phyloP scores from a whole-genome alignment of 2,113 vertebrate genomes.

The Rhinogobius similis region DNA sequence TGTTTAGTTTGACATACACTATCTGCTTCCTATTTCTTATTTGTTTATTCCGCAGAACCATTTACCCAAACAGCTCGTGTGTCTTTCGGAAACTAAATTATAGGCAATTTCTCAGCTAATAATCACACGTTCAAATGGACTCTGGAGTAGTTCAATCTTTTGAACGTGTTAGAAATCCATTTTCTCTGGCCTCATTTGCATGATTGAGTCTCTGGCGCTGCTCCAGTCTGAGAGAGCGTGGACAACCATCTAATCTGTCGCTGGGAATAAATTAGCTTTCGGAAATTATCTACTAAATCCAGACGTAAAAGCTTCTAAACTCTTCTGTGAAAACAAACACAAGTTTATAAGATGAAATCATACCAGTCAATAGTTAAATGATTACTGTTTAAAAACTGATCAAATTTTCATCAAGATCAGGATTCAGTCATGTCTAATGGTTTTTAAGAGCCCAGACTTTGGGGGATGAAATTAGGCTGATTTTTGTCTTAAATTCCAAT shows the following conservation, averaged over 20 bases:
- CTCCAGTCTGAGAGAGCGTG: not conserved
- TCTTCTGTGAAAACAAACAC: not conserved
- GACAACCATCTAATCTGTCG: not conserved
- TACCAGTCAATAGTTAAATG: too few relatives aligned
- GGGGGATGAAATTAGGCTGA: too few relatives aligned
- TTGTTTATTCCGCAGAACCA: not conserved
- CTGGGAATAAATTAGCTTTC: not conserved
- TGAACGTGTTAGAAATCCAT: slow-evolving; percentile 1
- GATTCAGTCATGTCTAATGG: too few relatives aligned
- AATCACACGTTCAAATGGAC: not conserved
- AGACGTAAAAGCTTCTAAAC: not conserved
- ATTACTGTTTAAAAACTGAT: too few relatives aligned
- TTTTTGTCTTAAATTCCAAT: too few relatives aligned
- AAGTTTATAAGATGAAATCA: not conserved
- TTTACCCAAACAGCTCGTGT: not conserved
- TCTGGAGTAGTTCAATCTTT: not conserved
- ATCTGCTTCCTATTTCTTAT: not conserved
- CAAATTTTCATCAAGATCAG: too few relatives aligned
- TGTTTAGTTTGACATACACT: too few relatives aligned
- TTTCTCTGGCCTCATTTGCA: slow-evolving; percentile 1
- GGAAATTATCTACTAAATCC: not conserved
- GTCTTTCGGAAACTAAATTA: not conserved
- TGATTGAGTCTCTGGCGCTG: not conserved
- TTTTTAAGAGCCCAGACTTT: too few relatives aligned
- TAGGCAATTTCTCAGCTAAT: not conserved